Percentiles rank a stretch among this genome's conserved stretches.
These are phyloP conservation scores for Epirrhoe tristata DNA, from an alignment of 2,888 invertebrate genomes.

Conservation along the genomic window DNA sequence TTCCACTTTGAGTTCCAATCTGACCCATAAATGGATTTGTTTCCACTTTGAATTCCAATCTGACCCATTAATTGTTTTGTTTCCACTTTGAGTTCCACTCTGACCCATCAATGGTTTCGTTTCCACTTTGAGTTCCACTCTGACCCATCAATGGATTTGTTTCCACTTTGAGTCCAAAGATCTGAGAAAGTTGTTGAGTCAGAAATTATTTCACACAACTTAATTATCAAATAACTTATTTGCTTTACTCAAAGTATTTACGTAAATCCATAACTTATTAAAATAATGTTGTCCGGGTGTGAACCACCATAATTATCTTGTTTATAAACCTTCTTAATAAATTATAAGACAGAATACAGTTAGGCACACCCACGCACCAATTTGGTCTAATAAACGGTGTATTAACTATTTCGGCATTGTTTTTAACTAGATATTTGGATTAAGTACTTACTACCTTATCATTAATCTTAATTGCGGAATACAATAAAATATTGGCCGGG, in stretches of 20 bases:
- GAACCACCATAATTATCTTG: slow-evolving; percentile 46
- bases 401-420: slow-evolving; percentile 67
- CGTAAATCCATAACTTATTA: slow-evolving; percentile 11
- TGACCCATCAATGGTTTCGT: no score
- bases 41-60: no score
- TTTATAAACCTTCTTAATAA: slow-evolving; percentile 58
- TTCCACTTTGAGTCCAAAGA: no score
- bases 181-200: no score
- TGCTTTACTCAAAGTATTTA: not conserved
- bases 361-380: slow-evolving; percentile 69
- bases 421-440: slow-evolving; percentile 82
- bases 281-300: slow-evolving; percentile 40
- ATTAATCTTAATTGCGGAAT: slow-evolving; percentile 85
- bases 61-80: no score
- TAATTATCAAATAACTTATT: not conserved
- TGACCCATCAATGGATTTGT: no score
- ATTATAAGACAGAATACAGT: slow-evolving; percentile 57
- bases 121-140: no score
- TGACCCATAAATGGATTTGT: no score
- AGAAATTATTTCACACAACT: not conserved
- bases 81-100: no score
- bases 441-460: slow-evolving; percentile 84
- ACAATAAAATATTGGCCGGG: slow-evolving; percentile 81
- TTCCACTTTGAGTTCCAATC: no score
- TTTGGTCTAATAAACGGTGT: slow-evolving; percentile 69